Conservation (phyloP, 2,797 vertebrate species). For the Lates japonicus region DNA sequence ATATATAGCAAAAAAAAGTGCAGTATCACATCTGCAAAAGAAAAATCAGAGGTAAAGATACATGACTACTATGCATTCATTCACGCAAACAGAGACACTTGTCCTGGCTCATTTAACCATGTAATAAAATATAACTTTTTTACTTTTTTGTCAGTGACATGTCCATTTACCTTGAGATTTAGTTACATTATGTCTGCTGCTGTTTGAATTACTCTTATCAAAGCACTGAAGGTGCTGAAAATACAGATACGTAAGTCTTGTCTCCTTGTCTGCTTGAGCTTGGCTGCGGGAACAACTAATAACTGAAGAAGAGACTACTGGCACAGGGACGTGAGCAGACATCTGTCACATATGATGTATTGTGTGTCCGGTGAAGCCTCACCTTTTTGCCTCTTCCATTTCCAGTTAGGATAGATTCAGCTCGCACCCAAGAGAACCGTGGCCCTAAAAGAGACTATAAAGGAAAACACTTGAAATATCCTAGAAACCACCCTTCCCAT, state of each 20-base stretch:
- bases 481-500: conserved; percentile 67
- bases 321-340: conserved; percentile 57
- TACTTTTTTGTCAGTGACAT: not conserved
- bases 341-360: conserved; percentile 72
- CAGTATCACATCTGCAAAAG: not conserved
- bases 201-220: conserved; percentile 2
- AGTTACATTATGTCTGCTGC: not conserved
- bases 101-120: not conserved
- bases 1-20: not conserved
- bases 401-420: conserved; percentile 66
- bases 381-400: conserved; percentile 68
- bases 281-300: conserved; percentile 31
- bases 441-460: conserved; percentile 68
- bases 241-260: not conserved
- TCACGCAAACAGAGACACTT: not conserved
- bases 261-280: conserved; percentile 17
- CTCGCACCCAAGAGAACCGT: conserved; percentile 56
- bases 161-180: not conserved
- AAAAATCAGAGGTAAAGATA: not conserved
- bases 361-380: conserved; percentile 58
- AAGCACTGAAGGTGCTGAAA: conserved; percentile 6
- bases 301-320: conserved; percentile 46
- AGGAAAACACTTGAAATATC: conserved; percentile 72
- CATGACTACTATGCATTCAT: not conserved
- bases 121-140: not conserved